Evolutionary conservation across 2,888 invertebrate species (phyloP), one percentile per base, ranked within the genome.

Genomic region (Lacanobia wlatinum): DNA sequence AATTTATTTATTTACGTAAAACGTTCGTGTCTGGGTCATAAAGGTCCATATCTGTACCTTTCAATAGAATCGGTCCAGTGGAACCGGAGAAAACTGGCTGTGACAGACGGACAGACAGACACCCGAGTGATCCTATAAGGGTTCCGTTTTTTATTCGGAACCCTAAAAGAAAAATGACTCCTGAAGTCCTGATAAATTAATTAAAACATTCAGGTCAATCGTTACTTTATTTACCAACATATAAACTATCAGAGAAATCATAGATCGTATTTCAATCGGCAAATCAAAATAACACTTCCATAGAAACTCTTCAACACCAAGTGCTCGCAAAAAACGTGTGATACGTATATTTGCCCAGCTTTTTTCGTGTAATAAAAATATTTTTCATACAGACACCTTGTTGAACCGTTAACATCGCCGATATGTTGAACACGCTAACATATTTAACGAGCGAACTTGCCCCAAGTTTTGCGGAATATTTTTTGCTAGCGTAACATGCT

Each of bases 341-440:
- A 48, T 79, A 58, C 61, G 38, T 61, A 50, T 64, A 48, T 64
- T 61, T 23, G 12, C 50, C 1, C 21, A 50, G 21, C 16, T 40
- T 61, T 76, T 69, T 67, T 40, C 21, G 5, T 40, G 12, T 23
- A 64, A 55, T 59, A 55, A 60, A 53, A 66, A 73, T 82, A 84
- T 87, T 84, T 85, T 85, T 85, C 85, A 84, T 63, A 66, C 76
- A 76, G 78, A 84, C 84, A 86, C 89, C 82, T 86, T 66, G 50
- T 67, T 78, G 78, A 78, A 82, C 73, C 74, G 87, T 85, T 88
- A 86, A 87, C 86, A 84, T 76, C 67, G 71, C 63, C 68, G 80
- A 84, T 85, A 84, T 84, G 82, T 82, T 73, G 76, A 81, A 81
- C 90, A 88, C 85, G 88, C 88, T 53, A 89, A 78, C 82, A 43